A percentile compares a stretch with the other conserved stretches of the same genome.
These are phyloP conservation scores for Mylabris phalerata DNA, from an alignment of 1,140 invertebrate species.

Conservation along the genomic window DNA sequence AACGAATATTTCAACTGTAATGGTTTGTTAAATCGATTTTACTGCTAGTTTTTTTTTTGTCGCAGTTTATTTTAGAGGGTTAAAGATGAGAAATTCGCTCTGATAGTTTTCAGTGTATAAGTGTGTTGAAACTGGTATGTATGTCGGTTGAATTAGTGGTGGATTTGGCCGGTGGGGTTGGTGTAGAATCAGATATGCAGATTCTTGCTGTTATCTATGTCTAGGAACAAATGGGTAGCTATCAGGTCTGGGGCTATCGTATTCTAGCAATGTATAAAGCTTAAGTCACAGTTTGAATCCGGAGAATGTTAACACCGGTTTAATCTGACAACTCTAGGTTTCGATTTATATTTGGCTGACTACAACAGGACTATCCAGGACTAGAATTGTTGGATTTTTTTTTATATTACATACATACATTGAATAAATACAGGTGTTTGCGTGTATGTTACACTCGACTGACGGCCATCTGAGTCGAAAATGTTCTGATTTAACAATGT, in stretches of 20 bases:
- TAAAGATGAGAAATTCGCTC: too few species aligned
- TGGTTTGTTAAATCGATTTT: too few species aligned
- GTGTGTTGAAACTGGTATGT: too few species aligned
- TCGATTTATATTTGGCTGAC: slow-evolving; percentile 9
- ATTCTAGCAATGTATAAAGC: slow-evolving; percentile 21
- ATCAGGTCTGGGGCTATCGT: slow-evolving; percentile 20
- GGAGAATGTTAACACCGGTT: slow-evolving; percentile 19
- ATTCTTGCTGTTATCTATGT: slow-evolving; percentile 22
- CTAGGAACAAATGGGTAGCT: slow-evolving; percentile 23
- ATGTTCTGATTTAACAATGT: slow-evolving; percentile 12
- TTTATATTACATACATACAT: too few species aligned
- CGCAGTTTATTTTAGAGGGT: too few species aligned
- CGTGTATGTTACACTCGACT: slow-evolving; percentile 10
- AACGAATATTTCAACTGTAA: too few species aligned
- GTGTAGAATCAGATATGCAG: slow-evolving; percentile 21
- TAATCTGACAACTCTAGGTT: slow-evolving; percentile 1
- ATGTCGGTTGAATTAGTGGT: slow-evolving; percentile 9
- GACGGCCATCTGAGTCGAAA: slow-evolving; percentile 12
- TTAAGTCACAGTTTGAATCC: slow-evolving; percentile 20
- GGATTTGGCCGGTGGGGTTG: slow-evolving; percentile 12
- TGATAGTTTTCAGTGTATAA: too few species aligned
- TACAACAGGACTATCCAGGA: slow-evolving; percentile 5
- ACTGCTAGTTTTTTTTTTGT: too few species aligned
- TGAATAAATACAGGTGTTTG: slow-evolving; percentile 4
- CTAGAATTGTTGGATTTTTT: too few species aligned